Evolutionary conservation across 2,888 invertebrate species (phyloP), one percentile per base, ranked within the genome.

Genomic region (Reticulitermes lucifugus): DNA sequence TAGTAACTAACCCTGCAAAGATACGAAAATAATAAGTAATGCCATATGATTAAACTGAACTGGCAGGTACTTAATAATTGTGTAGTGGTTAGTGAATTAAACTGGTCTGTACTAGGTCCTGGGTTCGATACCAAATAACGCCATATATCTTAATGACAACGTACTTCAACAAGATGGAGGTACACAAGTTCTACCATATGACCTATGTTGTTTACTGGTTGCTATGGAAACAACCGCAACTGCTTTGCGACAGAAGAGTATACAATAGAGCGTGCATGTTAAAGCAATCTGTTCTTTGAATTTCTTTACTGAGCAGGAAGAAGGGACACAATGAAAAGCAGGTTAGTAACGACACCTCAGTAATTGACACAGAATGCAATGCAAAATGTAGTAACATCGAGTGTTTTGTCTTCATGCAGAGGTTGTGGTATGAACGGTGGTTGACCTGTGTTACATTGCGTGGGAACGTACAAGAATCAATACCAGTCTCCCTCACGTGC

Each of bases 151-250:
- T 4, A 25, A 25, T 25, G 35, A 35, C 35, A 4, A 35, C 35
- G 3, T 35, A 35, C 35, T 35, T 35, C 35, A 35, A 35, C 35
- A 35, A 35, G 3, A 35, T 35, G 35, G 35, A 2, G 35, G 35
- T 35, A 35, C 35, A 35, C 35, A 35, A 4, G 46, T 7, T 46
- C 12, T 46, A 46, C 9, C 46, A 7, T 41, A 73, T 41, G 41
- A 41, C 43, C 43, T 21, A 73, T 73, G 73, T 80, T 80, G 60
- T 80, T 80, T 80, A 60, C 41, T 60, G 35, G 80, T 80, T 80
- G 41, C 41, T 41, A 80, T 80, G 80, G 80, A 29, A 22, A 80
- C 80, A 29, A 46, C 73, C 41, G 73, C 73, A 73, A 41, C 41
- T 35, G 41, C 73, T 21, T 73, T 73, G 73, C 41, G 73, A 41